Evolutionary conservation across 53 echinoderm and acorn worm genomes (phyloP), one percentile per base, ranked within the genome.

Genomic region (Actinopyga echinites): DNA sequence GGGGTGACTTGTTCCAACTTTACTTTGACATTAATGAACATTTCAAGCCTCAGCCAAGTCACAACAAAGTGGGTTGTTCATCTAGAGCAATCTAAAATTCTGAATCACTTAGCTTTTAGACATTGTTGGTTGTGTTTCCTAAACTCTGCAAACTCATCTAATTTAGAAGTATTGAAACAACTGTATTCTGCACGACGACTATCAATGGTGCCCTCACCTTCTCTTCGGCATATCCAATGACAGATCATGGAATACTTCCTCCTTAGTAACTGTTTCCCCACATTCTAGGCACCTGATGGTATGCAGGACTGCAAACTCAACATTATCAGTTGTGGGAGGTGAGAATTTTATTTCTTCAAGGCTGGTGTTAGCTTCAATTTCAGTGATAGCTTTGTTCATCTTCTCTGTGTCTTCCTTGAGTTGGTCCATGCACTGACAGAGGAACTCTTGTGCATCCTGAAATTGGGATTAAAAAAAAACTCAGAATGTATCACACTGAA

Each of bases 391-490:
- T 55, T 91, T 92, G 67, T 91, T 92, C 63, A 91, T 86, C 42
- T 82, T 87, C 49, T 91, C 87, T 2, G 90, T 89, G 75, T 99
- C 99, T 37, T 99, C 99, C 43, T 92, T 95, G 59, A 99, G 99
- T 84, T 99, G 99, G 59, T 99, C 99, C 30, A 99, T 80, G 58
- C 94, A 95, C 82, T 99, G 99, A 56, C 92, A 92, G 11, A 99
- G 89, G 42, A 99, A 99, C 75, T 99, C 99, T 78, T 99, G 99
- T 13, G 99, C 99, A 91, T 99, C 99, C 99, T 99, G 67, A 2
- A 81, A 67, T 49, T 1, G 17, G 69, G 49, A 20, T 21, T 43
- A 30, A 56, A 80, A 0, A 17, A n/a, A 17, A 33, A 80, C 35
- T 28, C 30, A 61, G 34, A 80, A 0, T 1, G 10, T 21, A 79